Base-by-base conservation (phyloP, 2,888 invertebrate species). In the Cephus spinipes region DNA sequence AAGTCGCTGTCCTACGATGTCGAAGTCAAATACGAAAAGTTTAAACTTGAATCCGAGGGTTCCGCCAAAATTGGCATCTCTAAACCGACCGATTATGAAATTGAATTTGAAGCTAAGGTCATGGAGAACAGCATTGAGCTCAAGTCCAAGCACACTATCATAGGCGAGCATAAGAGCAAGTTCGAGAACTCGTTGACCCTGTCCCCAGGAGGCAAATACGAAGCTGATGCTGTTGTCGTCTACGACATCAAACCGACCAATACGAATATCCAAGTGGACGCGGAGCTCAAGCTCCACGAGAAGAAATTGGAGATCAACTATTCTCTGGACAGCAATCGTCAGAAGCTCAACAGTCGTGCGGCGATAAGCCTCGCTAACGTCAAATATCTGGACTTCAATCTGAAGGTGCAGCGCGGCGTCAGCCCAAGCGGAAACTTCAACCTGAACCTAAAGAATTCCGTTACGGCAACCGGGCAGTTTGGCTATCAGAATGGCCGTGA, bases 401-500 rank as follows among this genome's bases (percentile, higher is more conserved):
- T 94, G 4, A 94, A 94, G 83, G 85, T 90, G 6, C 90, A 92
- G 31, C 92, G 91, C 35, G 92, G 90, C 0, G 91, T 91, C 12
- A 92, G 87, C 87, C 90, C 92, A 1, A 92, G 91, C 74, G 93
- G 93, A 1, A 92, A 90, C 74, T 89, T 96, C 0, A 94, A 94
- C 82, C 87, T 96, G 0, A 90, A 91, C 80, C 76, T 96, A 0
- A 95, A 94, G 84, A 94, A 95, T 81, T 87, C 94, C 0, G 83
- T 96, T 55, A 91, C 92, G 0, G 94, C 94, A 0, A 94, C 94
- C 68, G 96, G 95, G 6, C 93, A 95, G 83, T 94, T 94, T 84
- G 93, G 93, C 15, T 93, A 93, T 33, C 94, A 92, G 71, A 94
- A 94, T 79, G 95, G 95, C 34, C 94, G 94, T 81, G 96, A 96